A percentile compares a stretch with the other conserved stretches of the same genome.
Evolutionary conservation across 1,140 invertebrate species (phyloP).

Genomic region (Tyrophagus putrescentiae): DNA sequence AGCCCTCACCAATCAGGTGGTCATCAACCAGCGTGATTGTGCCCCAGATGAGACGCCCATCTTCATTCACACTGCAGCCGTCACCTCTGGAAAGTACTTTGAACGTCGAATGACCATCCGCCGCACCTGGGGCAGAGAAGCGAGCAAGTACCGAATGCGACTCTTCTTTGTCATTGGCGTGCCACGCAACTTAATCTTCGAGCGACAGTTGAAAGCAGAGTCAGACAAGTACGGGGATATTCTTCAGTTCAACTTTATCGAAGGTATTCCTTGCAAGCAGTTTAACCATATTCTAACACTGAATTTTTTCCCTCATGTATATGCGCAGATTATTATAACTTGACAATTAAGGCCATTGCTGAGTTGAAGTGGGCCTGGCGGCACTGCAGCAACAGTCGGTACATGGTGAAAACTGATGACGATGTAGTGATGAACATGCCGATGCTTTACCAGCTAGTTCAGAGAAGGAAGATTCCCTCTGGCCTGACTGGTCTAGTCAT

Average conservation of each 20-base stretch:
- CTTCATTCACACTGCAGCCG: conserved; percentile 12
- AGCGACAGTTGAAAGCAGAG: conserved; percentile 14
- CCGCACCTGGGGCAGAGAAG: conserved; percentile 17
- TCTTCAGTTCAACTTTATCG: conserved; percentile 17
- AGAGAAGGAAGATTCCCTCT: conserved; percentile 19
- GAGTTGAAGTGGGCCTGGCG: conserved; percentile 33
- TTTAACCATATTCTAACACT: conserved; percentile 17
- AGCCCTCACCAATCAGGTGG: conserved; percentile 10
- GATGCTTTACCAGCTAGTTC: conserved; percentile 22
- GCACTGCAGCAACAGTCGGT: conserved; percentile 47
- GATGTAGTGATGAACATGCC: conserved; percentile 63
- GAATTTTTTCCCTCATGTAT: too few relatives aligned
- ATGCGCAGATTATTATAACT: conserved; percentile 67
- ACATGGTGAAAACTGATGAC: conserved; percentile 66
- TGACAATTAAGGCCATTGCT: conserved; percentile 32
- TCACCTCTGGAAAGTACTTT: conserved; percentile 16
- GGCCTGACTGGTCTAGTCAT: conserved; percentile 60
- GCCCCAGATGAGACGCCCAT: conserved; percentile 3
- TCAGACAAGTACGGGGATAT: conserved; percentile 17
- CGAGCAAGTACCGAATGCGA: background rate
- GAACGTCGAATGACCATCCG: conserved; percentile 6
- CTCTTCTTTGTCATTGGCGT: conserved; percentile 18
- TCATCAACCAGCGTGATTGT: conserved; percentile 6
- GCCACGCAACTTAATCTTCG: background rate
- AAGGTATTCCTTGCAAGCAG: too few relatives aligned